phyloP scores from a whole-genome alignment of 2,888 invertebrate species.

The Clivina fossor region DNA sequence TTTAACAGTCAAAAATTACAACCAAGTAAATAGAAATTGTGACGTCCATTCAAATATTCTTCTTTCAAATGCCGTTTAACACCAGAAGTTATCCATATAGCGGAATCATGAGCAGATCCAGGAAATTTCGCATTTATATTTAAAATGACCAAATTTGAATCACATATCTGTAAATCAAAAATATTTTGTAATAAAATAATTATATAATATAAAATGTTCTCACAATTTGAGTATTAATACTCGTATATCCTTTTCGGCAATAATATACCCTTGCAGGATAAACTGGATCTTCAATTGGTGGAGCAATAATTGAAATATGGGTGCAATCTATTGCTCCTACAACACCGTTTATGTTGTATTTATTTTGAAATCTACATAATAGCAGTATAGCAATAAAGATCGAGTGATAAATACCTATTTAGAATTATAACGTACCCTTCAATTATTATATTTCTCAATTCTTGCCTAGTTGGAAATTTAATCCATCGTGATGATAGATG shows the following conservation, averaged over 20 bases:
- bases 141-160: slow-evolving; percentile 23
- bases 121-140: slow-evolving; percentile 32
- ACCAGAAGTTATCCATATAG: slow-evolving; percentile 22
- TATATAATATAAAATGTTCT: not conserved
- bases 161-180: slow-evolving; percentile 23
- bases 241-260: slow-evolving; percentile 21
- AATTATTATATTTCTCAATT: not conserved
- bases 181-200: not conserved
- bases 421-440: not conserved
- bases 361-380: slow-evolving; percentile 2
- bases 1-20: not conserved
- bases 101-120: slow-evolving; percentile 29
- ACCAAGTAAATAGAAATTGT: slow-evolving; percentile 9
- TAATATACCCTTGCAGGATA: slow-evolving; percentile 20
- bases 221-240: slow-evolving; percentile 26
- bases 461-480: slow-evolving; percentile 4
- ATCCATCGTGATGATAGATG: slow-evolving; percentile 3
- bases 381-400: not conserved
- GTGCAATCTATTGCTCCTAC: slow-evolving; percentile 23
- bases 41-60: slow-evolving; percentile 20
- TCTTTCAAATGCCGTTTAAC: slow-evolving; percentile 18
- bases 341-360: slow-evolving; percentile 12
- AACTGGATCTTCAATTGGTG: slow-evolving; percentile 16
- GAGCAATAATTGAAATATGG: slow-evolving; percentile 23
- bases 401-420: not conserved